A percentile compares a stretch with the other conserved stretches of the same genome.
These are phyloP conservation scores for Odocoileus virginianus DNA, from an alignment of 2,113 vertebrate species.

Conservation along the genomic window DNA sequence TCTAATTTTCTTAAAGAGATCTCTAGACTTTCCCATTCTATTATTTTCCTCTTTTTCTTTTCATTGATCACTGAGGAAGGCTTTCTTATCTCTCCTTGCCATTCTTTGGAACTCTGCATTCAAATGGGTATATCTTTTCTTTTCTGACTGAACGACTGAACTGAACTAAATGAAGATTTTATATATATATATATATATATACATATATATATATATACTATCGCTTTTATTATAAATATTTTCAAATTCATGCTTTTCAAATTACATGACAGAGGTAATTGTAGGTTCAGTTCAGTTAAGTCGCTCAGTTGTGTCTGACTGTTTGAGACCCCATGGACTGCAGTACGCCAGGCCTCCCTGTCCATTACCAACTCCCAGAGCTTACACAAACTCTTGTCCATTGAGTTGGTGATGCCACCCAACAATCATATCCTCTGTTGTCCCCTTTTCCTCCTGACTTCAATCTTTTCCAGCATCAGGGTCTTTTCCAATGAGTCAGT, in stretches of 20 bases:
- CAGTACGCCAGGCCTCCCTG: not conserved
- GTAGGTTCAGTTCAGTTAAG: not conserved
- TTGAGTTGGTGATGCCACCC: not conserved
- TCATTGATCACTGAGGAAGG: not conserved
- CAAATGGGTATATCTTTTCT: not conserved
- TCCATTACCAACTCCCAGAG: not conserved
- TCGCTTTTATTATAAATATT: not conserved
- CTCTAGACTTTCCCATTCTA: too few relatives aligned
- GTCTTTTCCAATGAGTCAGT: not conserved
- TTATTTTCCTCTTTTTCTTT: too few relatives aligned
- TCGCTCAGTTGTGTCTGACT: fast-evolving
- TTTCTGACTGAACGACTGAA: not conserved
- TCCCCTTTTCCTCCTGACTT: not conserved
- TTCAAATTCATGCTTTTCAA: not conserved
- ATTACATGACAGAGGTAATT: not conserved
- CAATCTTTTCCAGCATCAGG: not conserved
- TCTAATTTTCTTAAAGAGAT: too few relatives aligned
- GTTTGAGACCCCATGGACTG: not conserved
- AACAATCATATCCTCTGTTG: not conserved
- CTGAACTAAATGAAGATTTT: not conserved
- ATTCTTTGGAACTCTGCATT: not conserved
- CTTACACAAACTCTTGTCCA: not conserved
- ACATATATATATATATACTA: not conserved
- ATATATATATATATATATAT: not conserved
- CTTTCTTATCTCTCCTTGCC: not conserved